These are phyloP conservation scores for Tipula confusa DNA, from an alignment of 2,888 invertebrate genomes.

Conservation along the genomic window DNA sequence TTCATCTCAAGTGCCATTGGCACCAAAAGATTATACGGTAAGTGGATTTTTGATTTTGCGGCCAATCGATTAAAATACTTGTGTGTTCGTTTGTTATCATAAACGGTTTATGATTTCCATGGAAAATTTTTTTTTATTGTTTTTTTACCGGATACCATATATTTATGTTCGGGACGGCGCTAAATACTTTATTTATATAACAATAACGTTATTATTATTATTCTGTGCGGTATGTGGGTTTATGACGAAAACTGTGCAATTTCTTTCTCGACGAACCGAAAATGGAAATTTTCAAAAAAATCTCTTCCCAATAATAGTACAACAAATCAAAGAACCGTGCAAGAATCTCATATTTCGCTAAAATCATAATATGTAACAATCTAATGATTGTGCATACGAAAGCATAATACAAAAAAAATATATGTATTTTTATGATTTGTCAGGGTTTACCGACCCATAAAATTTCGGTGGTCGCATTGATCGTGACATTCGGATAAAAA, in stretches of 20 bases:
- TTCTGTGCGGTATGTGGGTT: neutral
- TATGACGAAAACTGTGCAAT: neutral
- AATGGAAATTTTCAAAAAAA: neutral
- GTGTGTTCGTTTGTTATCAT: neutral
- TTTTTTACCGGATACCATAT: neutral
- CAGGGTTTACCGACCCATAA: neutral
- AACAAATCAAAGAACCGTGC: neutral
- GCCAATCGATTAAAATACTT: neutral
- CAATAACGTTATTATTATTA: neutral
- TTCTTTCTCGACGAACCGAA: neutral
- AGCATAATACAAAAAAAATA: neutral
- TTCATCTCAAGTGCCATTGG: constrained; percentile 48
- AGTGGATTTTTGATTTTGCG: constrained; percentile 43
- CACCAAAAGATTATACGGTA: constrained; percentile 47
- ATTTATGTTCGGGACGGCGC: no score
- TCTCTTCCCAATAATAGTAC: no score
- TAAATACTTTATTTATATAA: no score
- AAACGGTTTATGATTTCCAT: neutral
- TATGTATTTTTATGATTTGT: neutral
- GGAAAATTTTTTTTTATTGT: neutral
- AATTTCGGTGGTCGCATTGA: neutral
- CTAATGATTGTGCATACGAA: neutral
- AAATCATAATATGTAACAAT: neutral
- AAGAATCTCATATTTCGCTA: neutral
- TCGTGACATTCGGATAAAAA: neutral